phyloP scores from a whole-genome alignment of 2,113 vertebrate species.

The Tringa solitaria region DNA sequence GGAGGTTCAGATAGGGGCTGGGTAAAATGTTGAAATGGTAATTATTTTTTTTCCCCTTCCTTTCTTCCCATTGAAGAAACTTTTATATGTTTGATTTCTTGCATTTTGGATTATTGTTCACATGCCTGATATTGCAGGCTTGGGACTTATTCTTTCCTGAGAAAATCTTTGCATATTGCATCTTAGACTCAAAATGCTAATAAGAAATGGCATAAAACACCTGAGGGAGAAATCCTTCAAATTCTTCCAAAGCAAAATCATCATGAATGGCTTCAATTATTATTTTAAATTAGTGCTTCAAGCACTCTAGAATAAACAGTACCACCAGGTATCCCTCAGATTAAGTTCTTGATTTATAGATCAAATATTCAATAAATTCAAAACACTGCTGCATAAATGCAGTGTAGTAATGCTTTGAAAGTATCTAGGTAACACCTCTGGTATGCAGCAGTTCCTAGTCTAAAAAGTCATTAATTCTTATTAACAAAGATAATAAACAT shows the following conservation, averaged over 20 bases:
- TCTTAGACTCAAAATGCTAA: not conserved
- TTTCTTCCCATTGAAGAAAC: not conserved
- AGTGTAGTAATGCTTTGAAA: not conserved
- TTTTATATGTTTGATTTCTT: not conserved
- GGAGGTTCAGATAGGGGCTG: not conserved
- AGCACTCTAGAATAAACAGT: not conserved
- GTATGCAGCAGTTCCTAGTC: not conserved
- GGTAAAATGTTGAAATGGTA: not conserved
- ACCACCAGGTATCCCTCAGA: not conserved
- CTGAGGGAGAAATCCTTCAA: not conserved
- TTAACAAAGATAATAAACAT: not conserved
- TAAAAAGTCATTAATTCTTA: not conserved
- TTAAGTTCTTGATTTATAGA: not conserved
- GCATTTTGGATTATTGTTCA: not conserved
- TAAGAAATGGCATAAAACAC: not conserved
- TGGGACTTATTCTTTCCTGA: not conserved
- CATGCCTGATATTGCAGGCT: not conserved
- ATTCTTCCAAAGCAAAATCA: not conserved
- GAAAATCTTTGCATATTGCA: not conserved
- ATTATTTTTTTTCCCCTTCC: not conserved
- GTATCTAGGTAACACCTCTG: not conserved
- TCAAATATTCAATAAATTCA: not conserved
- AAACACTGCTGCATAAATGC: not conserved
- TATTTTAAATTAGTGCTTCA: not conserved
- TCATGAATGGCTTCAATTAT: not conserved